Evolutionary conservation across 2,113 vertebrate species (phyloP), one percentile per base, ranked within the genome.

Genomic region (Peromyscus polionotus): DNA sequence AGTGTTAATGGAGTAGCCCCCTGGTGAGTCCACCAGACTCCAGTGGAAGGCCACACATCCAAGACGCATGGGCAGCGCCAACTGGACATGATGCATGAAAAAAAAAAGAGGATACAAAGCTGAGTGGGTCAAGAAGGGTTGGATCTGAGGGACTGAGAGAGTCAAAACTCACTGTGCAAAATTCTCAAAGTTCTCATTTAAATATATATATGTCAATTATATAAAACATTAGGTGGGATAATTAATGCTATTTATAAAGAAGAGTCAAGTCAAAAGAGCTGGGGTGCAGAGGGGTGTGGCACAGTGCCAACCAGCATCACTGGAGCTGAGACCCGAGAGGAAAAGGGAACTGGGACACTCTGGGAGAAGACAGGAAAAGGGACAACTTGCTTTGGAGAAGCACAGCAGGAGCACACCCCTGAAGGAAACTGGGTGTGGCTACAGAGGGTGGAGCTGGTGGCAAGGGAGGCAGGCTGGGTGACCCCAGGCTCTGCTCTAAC

Each of bases 401-500:
- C 0, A 33, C 4, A 39, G 75, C 39, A n/a, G 33, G 36, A 42
- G n/a, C 5, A 79, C 22, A 45, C 54, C 91, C 7, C 0, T 9
- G 76, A 48, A n/a, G 77, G 54, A 85, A 80, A 36, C 79, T 7
- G 4, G 0, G 10, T 2, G 5, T 12, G 63, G 91, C 61, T 36
- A 1, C 9, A 7, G 65, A 42, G 14, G 12, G 24, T 3, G 2
- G 5, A 10, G 31, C 7, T 8, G 61, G 13, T 31, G 42, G 13
- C 3, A 3, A 36, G 8, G 4, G 33, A 48, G 75, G 76, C n/a
- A 13, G 39, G 16, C 22, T 1, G 7, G n/a, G 36, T 2, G 4
- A 70, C 45, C n/a, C 68, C 8, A 1, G 10, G 22, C 0, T 14
- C 54, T 20, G 4, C 48, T 4, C 3, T 2, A 13, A 5, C 45